A percentile compares a stretch with the other conserved stretches of the same genome.
phyloP scores from a whole-genome alignment of 1,140 invertebrate genomes.

The Ips typographus region DNA sequence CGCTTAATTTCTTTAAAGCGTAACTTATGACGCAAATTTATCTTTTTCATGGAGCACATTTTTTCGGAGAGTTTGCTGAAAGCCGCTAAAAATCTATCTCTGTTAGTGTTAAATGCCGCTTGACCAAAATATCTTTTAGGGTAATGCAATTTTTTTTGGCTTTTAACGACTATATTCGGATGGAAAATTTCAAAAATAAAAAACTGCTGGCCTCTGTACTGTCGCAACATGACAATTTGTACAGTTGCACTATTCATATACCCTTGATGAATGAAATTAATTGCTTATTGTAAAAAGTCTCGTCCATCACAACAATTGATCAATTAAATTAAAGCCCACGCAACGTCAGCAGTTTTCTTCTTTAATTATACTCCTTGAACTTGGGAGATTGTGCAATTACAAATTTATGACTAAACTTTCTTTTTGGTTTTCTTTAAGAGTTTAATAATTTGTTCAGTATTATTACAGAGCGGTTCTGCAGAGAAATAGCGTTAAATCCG shows the following conservation, averaged over 20 bases:
- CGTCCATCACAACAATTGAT: background rate
- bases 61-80: conserved; percentile 18
- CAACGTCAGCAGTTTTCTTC: conserved; percentile 9
- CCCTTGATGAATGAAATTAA: background rate
- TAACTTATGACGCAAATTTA: conserved; percentile 19
- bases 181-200: too few relatives aligned
- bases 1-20: conserved; percentile 13
- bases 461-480: too few relatives aligned
- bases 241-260: background rate
- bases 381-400: conserved; percentile 10
- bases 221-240: too few relatives aligned
- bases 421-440: conserved; percentile 7
- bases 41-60: conserved; percentile 25
- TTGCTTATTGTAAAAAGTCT: conserved; percentile 1
- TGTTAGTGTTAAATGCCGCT: background rate
- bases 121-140: background rate
- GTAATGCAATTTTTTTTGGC: too few relatives aligned
- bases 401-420: conserved; percentile 14
- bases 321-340: conserved; percentile 23
- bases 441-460: conserved; percentile 7
- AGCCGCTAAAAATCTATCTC: conserved; percentile 11
- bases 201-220: too few relatives aligned
- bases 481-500: too few relatives aligned
- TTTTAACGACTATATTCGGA: too few relatives aligned
- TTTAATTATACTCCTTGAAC: conserved; percentile 12